Conservation (phyloP, 2,797 vertebrate species). For the Lophius americanus region DNA sequence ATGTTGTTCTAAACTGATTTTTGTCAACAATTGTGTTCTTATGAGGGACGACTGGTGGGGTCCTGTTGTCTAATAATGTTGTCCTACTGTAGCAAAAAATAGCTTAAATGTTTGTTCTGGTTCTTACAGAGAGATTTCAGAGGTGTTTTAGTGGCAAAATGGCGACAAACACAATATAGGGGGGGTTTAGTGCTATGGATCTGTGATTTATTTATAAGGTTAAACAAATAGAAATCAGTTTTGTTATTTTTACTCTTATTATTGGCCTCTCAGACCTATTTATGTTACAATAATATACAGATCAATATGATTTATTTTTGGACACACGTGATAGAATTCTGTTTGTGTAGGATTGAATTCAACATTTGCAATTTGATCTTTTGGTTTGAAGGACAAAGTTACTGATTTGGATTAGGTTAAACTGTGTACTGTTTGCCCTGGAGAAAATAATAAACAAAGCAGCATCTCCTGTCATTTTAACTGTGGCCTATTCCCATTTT, state of each 20-base stretch:
- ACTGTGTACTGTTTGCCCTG: background rate
- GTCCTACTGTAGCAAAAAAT: too few species aligned
- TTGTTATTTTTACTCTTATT: background rate
- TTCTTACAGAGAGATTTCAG: too few species aligned
- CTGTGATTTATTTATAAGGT: too few species aligned
- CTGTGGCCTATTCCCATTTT: background rate
- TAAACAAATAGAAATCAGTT: too few species aligned
- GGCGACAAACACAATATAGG: too few species aligned
- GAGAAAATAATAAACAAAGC: background rate
- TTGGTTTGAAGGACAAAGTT: slow-evolving; percentile 12
- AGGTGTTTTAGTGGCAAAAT: too few species aligned
- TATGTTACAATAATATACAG: background rate
- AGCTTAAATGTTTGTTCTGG: too few species aligned
- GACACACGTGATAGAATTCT: background rate
- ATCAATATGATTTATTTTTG: too few species aligned
- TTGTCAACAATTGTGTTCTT: background rate
- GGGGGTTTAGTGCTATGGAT: too few species aligned
- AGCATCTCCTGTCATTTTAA: too few species aligned
- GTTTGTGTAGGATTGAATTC: background rate
- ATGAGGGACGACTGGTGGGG: too few species aligned
- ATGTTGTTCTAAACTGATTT: slow-evolving; percentile 1
- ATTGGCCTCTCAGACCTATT: background rate
- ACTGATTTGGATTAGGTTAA: background rate
- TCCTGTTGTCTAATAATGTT: too few species aligned
- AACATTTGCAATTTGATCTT: background rate